A percentile compares a stretch with the other conserved stretches of the same genome.
Evolutionary conservation across 2,797 vertebrate species (phyloP).

Genomic region (Petrocephalus sullivani): DNA sequence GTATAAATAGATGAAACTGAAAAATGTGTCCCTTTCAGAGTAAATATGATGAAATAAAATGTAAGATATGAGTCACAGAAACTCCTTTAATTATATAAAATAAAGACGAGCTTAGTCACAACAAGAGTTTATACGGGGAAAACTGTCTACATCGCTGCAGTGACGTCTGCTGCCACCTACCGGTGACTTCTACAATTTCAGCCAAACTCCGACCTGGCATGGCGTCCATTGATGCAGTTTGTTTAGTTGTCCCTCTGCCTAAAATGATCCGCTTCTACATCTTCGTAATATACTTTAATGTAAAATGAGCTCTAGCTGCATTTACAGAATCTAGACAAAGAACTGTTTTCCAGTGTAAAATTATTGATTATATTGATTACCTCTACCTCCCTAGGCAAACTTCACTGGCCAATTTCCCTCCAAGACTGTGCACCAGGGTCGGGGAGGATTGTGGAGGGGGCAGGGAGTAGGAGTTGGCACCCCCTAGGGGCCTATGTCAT

Average conservation of each 20-base stretch:
- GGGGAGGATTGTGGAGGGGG: too few relatives aligned
- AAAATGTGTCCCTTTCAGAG: conserved; percentile 25
- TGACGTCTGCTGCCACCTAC: conserved; percentile 20
- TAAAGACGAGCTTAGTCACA: conserved; percentile 56
- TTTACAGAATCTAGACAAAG: not conserved
- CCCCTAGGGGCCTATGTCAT: not conserved
- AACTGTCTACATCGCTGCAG: not conserved
- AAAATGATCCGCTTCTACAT: not conserved
- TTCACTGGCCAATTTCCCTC: not conserved
- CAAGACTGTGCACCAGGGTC: not conserved
- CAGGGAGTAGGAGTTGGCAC: not conserved
- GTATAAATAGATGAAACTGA: not conserved
- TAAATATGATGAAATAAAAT: conserved; percentile 16
- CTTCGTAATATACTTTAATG: not conserved
- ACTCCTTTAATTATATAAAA: conserved; percentile 44
- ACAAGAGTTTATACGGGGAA: conserved; percentile 20
- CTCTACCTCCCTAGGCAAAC: not conserved
- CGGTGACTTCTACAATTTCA: not conserved
- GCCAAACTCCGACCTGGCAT: not conserved
- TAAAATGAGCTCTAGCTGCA: not conserved
- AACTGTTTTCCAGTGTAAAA: not conserved
- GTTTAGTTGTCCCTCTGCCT: not conserved
- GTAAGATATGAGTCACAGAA: conserved; percentile 46
- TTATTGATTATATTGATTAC: not conserved
- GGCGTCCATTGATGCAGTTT: not conserved